These are phyloP conservation scores for Crenuchus spilurus DNA, from an alignment of 2,797 vertebrate species.

Conservation along the genomic window DNA sequence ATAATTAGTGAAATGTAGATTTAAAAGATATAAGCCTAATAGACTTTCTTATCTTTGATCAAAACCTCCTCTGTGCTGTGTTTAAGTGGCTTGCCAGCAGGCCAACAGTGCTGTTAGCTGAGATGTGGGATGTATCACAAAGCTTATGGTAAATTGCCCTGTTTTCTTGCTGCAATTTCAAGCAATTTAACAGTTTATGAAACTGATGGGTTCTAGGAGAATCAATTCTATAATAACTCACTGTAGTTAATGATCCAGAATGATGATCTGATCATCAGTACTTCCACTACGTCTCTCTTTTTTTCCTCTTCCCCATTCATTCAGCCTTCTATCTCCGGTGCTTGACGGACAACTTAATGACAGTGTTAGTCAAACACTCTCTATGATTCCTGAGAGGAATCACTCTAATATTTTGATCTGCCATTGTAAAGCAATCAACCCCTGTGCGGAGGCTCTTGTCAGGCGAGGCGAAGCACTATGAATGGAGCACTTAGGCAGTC, in stretches of 20 bases:
- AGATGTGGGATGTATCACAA: background rate
- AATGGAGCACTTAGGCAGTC: slow-evolving; percentile 72
- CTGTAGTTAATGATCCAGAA: slow-evolving; percentile 38
- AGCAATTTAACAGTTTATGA: slow-evolving; percentile 27
- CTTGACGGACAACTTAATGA: slow-evolving; percentile 65
- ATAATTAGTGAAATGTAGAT: background rate
- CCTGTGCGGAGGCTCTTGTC: slow-evolving; percentile 65
- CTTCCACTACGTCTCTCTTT: slow-evolving; percentile 7
- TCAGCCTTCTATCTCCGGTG: slow-evolving; percentile 54
- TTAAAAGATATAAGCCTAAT: background rate
- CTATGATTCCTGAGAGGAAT: slow-evolving; percentile 61
- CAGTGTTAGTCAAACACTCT: slow-evolving; percentile 63
- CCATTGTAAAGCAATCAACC: slow-evolving; percentile 71
- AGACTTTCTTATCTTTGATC: background rate
- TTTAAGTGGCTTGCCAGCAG: slow-evolving; percentile 1
- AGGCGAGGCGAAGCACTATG: slow-evolving; percentile 66
- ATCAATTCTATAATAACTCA: slow-evolving; percentile 5
- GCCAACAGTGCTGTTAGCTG: background rate
- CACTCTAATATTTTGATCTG: slow-evolving; percentile 70
- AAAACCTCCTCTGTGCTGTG: background rate
- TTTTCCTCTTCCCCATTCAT: slow-evolving; percentile 27
- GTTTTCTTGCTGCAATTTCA: background rate
- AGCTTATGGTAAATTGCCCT: background rate
- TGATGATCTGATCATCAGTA: slow-evolving; percentile 31
- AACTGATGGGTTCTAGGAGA: slow-evolving; percentile 1